Evolutionary conservation across 2,888 invertebrate genomes (phyloP).

Genomic region (Mamestra brassicae): DNA sequence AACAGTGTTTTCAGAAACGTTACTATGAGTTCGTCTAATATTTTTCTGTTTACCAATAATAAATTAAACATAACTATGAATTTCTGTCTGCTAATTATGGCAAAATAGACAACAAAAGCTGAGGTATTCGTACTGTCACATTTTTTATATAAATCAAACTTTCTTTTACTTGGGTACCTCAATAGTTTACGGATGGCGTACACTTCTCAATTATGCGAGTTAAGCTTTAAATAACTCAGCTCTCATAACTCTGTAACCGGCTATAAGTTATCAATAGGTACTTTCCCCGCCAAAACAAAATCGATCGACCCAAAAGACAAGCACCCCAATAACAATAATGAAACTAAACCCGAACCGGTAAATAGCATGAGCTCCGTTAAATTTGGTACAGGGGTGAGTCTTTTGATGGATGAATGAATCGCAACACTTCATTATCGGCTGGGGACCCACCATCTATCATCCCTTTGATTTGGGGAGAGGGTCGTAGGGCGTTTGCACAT

Average conservation of each 20-base stretch:
- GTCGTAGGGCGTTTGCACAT: conserved; percentile 44
- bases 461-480: conserved; percentile 64
- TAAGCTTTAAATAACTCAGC: background rate
- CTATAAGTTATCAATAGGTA: background rate
- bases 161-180: too few relatives aligned
- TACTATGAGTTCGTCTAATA: background rate
- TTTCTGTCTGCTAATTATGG: background rate
- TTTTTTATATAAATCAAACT: too few relatives aligned
- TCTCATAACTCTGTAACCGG: background rate
- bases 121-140: too few relatives aligned
- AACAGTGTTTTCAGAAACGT: background rate
- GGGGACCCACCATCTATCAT: conserved; percentile 65
- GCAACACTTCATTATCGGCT: conserved; percentile 67
- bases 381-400: conserved; percentile 54
- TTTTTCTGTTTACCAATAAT: background rate
- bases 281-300: background rate
- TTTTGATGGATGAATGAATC: conserved; percentile 68
- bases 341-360: conserved; percentile 47
- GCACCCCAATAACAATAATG: conserved; percentile 36
- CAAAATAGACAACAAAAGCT: background rate
- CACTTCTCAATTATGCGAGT: background rate
- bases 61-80: background rate
- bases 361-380: conserved; percentile 59
- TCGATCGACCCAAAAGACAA: conserved; percentile 2
- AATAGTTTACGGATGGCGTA: too few relatives aligned